Evolutionary conservation across 2,797 vertebrate genomes (phyloP).

Genomic region (Acanthurus leucopareius): DNA sequence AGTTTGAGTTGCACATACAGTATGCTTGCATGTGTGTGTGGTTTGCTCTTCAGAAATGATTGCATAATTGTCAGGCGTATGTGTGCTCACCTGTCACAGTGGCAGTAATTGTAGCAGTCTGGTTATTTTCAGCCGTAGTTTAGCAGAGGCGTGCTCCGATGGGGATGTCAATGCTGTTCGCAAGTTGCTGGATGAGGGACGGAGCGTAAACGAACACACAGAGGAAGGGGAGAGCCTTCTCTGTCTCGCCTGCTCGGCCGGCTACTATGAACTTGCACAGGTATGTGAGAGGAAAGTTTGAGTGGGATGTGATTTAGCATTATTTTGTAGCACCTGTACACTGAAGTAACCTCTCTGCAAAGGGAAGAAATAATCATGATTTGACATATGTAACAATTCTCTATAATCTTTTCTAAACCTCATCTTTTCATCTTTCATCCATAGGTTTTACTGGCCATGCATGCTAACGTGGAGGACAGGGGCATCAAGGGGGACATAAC

Average conservation of each 20-base stretch:
- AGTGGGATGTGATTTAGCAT: neutral
- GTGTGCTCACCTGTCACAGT: constrained; percentile 85
- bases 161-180: constrained; percentile 98
- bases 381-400: neutral
- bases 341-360: neutral
- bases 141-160: constrained; percentile 99
- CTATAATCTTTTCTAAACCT: neutral
- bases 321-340: neutral
- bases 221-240: constrained; percentile 98
- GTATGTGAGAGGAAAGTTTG: constrained; percentile 78
- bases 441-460: constrained; percentile 98
- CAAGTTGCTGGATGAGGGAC: constrained; percentile 97
- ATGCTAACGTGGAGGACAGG: constrained; percentile 97
- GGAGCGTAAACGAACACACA: constrained; percentile 98
- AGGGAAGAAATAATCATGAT: neutral
- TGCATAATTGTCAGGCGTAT: constrained; percentile 61
- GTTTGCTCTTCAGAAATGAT: constrained; percentile 9
- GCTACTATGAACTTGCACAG: constrained; percentile 99
- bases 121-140: constrained; percentile 97
- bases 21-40: neutral
- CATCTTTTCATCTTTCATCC: neutral
- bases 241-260: constrained; percentile 98
- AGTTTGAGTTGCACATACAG: neutral
- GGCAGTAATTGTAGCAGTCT: constrained; percentile 92
- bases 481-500: constrained; percentile 99